phyloP scores from a whole-genome alignment of 2,113 vertebrate species.

The Myotis yumanensis region DNA sequence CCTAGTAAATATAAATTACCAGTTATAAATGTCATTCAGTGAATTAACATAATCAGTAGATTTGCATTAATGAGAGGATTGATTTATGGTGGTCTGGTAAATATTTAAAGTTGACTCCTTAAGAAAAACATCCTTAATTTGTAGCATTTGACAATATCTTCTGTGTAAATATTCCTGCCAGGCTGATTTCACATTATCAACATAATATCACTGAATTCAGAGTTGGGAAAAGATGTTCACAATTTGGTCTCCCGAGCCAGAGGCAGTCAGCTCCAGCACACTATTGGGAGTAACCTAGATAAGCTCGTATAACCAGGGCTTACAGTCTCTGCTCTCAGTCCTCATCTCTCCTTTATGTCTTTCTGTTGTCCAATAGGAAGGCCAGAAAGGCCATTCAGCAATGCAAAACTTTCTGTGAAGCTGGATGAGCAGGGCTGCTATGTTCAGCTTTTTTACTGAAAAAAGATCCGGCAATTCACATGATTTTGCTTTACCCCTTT shows the following conservation, averaged over 20 bases:
- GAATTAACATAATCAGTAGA: conserved; percentile 34
- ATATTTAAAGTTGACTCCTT: neutral
- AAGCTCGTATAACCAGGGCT: neutral
- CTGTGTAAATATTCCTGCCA: neutral
- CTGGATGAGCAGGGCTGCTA: neutral
- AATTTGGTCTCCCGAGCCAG: neutral
- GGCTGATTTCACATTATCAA: neutral
- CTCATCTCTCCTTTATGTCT: neutral
- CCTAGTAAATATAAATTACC: neutral
- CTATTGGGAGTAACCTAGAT: neutral
- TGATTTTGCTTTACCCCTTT: conserved; percentile 55
- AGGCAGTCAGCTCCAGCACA: neutral
- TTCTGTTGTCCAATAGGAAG: neutral
- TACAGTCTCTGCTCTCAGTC: neutral
- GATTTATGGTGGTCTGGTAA: neutral
- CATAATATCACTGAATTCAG: neutral
- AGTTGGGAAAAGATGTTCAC: neutral
- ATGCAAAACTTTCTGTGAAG: conserved; percentile 35
- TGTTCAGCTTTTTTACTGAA: conserved; percentile 53
- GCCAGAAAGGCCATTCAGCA: neutral
- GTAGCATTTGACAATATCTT: neutral
- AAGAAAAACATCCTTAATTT: neutral
- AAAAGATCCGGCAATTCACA: conserved; percentile 65
- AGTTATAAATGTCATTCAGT: neutral
- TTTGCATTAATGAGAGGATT: neutral